phyloP scores from a whole-genome alignment of 2,797 vertebrate species.

The Lerista edwardsae region DNA sequence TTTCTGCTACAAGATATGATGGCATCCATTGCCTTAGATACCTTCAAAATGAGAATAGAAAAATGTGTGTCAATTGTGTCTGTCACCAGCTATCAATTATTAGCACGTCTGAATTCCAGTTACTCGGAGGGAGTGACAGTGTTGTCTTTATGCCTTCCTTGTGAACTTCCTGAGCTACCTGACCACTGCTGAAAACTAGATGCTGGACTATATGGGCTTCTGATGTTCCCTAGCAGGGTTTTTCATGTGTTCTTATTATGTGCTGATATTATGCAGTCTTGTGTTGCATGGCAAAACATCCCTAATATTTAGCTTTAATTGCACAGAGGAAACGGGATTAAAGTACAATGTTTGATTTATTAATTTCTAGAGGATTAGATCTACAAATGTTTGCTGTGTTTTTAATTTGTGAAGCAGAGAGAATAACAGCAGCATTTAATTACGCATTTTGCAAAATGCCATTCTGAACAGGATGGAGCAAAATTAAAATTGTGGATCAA shows the following conservation, averaged over 20 bases:
- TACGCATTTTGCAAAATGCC: slow-evolving; percentile 82
- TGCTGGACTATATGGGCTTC: neutral
- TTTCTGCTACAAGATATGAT: neutral
- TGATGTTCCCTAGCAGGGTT: neutral
- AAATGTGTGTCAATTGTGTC: neutral
- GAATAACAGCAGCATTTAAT: slow-evolving; percentile 84
- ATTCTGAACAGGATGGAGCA: slow-evolving; percentile 79
- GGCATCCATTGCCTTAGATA: neutral
- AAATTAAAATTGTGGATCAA: slow-evolving; percentile 86
- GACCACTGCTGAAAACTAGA: neutral
- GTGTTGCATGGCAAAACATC: slow-evolving; percentile 68
- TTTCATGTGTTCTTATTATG: neutral
- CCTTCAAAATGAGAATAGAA: neutral
- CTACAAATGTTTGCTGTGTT: slow-evolving; percentile 84
- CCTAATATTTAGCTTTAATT: slow-evolving; percentile 72
- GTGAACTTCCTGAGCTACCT: neutral
- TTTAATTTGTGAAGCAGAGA: slow-evolving; percentile 83
- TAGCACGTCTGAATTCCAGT: too few relatives aligned
- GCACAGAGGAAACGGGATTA: slow-evolving; percentile 75
- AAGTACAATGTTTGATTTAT: slow-evolving; percentile 82
- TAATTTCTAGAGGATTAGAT: slow-evolving; percentile 83
- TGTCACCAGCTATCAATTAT: neutral
- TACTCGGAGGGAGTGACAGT: neutral
- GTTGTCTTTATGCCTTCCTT: neutral
- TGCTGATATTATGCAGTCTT: slow-evolving; percentile 48